Evolutionary conservation across 2,888 invertebrate genomes (phyloP).

Genomic region (Ectemnius lituratus): DNA sequence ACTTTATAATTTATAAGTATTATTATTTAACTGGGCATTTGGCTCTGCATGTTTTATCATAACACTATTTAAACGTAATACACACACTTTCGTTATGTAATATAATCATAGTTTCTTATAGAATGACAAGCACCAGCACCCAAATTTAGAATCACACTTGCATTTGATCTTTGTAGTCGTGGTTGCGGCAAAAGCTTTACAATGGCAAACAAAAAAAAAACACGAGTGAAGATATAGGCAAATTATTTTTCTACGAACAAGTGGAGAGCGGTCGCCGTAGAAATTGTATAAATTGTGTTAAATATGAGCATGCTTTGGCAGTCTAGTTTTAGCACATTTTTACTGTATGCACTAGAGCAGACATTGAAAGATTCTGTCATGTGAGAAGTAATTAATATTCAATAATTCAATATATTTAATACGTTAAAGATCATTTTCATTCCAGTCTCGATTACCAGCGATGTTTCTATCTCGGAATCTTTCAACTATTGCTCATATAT

Average conservation of each 20-base stretch:
- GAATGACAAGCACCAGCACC: constrained; percentile 42
- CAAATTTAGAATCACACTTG: constrained; percentile 39
- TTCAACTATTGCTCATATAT: too few species aligned
- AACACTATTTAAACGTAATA: constrained; percentile 33
- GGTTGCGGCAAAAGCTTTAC: constrained; percentile 52
- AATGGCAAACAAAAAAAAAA: constrained; percentile 32
- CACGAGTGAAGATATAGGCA: constrained; percentile 22
- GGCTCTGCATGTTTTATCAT: constrained; percentile 49
- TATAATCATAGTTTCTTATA: constrained; percentile 43
- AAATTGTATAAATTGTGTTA: constrained; percentile 24
- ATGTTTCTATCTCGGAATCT: too few species aligned
- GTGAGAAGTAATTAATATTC: too few species aligned
- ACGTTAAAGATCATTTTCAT: too few species aligned
- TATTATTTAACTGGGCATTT: constrained; percentile 28
- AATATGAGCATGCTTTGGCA: constrained; percentile 23
- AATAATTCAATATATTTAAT: too few species aligned
- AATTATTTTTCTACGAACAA: constrained; percentile 12
- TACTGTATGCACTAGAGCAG: constrained; percentile 32
- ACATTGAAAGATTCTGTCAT: constrained; percentile 23
- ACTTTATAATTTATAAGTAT: constrained; percentile 34
- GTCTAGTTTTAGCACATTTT: constrained; percentile 37
- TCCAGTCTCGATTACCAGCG: too few species aligned
- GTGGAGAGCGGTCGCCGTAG: constrained; percentile 17
- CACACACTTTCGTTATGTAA: constrained; percentile 21
- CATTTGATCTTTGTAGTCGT: constrained; percentile 42